Evolutionary conservation across 2,797 vertebrate species (phyloP).

Genomic region (Synaphobranchus kaupii): DNA sequence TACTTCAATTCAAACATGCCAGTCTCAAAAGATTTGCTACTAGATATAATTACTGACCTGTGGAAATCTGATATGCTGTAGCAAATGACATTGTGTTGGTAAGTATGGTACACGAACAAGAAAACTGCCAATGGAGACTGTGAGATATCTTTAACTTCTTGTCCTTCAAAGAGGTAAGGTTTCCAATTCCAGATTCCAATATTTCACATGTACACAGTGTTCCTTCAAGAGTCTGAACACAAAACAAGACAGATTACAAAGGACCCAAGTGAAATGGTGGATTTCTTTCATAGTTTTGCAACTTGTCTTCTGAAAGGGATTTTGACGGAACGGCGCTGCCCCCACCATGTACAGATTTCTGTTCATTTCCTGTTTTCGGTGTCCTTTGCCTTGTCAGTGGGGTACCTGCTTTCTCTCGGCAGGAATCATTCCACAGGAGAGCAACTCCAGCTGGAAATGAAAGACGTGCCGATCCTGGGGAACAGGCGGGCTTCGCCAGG

Average conservation of each 20-base stretch:
- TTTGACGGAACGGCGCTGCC: slow-evolving; percentile 59
- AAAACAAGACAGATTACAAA: background rate
- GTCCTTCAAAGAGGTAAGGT: background rate
- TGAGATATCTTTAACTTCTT: background rate
- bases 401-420: slow-evolving; percentile 12
- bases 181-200: background rate
- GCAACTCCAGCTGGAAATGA: slow-evolving; percentile 38
- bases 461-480: slow-evolving; percentile 17
- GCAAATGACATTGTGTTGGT: background rate
- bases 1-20: background rate
- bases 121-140: background rate
- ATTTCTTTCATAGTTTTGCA: slow-evolving; percentile 39
- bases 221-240: background rate
- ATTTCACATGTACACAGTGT: no score
- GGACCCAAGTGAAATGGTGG: background rate
- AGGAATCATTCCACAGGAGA: slow-evolving; percentile 17
- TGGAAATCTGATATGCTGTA: background rate
- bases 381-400: slow-evolving; percentile 25
- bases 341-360: slow-evolving; percentile 41
- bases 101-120: background rate
- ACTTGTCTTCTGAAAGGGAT: slow-evolving; percentile 53
- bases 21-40: background rate
- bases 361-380: slow-evolving; percentile 37
- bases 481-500: background rate
- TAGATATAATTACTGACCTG: background rate